Conservation (phyloP, 2,888 invertebrate species). For the Drosophila nigritarsus region DNA sequence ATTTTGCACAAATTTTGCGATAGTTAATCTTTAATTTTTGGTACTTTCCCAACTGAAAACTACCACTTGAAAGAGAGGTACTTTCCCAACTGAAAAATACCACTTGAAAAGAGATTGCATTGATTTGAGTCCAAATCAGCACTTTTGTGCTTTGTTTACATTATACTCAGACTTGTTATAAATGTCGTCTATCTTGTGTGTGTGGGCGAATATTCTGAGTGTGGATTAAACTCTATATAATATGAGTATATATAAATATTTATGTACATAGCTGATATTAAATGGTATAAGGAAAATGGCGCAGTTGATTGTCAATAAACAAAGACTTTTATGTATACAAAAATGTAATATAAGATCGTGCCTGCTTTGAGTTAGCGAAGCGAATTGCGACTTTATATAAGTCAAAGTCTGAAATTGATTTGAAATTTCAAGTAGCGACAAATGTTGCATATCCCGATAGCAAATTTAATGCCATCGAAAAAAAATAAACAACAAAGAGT, state of each 20-base stretch:
- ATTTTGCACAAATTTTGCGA: no score
- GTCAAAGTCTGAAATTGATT: slow-evolving; percentile 29
- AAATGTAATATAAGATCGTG: neutral
- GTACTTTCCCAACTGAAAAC: neutral
- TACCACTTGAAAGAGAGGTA: neutral
- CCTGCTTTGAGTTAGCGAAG: neutral
- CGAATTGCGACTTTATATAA: slow-evolving; percentile 29
- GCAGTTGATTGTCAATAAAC: slow-evolving; percentile 58
- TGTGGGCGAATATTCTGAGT: neutral
- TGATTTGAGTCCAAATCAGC: neutral
- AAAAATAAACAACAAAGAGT: slow-evolving; percentile 4
- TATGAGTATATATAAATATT: neutral
- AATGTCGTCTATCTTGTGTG: slow-evolving; percentile 1
- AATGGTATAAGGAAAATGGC: slow-evolving; percentile 37
- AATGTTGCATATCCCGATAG: slow-evolving; percentile 29
- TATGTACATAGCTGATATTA: slow-evolving; percentile 27
- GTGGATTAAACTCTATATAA: slow-evolving; percentile 5
- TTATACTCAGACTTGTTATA: neutral
- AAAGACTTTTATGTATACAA: slow-evolving; percentile 40
- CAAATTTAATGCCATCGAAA: neutral
- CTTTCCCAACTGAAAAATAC: neutral
- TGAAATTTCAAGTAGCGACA: slow-evolving; percentile 7
- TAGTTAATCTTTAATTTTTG: no score
- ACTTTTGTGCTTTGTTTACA: no score
- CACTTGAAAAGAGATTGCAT: neutral